Conservation (phyloP, 2,888 invertebrate species). For the Tetheella fluctuosa region DNA sequence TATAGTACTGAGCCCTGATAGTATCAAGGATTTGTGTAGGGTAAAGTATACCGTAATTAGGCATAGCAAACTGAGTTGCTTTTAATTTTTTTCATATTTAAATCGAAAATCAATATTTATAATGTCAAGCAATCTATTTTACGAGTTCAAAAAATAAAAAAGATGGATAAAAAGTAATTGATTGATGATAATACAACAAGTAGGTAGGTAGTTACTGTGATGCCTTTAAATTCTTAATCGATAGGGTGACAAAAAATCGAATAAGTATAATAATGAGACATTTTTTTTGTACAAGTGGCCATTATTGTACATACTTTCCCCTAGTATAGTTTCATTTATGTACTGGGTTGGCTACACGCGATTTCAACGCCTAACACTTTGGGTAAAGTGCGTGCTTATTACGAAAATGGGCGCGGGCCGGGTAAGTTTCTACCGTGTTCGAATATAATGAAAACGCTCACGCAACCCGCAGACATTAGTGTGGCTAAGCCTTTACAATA, state of each 20-base stretch:
- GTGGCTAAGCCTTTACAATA: conserved; percentile 16
- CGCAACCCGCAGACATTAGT: conserved; percentile 52
- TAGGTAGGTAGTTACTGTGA: no score
- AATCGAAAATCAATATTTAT: no score
- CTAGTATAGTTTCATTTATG: conserved; percentile 41
- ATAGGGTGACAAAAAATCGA: no score
- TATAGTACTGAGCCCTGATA: conserved; percentile 11
- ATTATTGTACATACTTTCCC: not conserved
- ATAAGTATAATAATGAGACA: no score
- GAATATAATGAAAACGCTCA: conserved; percentile 66
- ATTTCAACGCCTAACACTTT: conserved; percentile 46
- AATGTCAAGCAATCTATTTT: no score
- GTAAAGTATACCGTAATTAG: not conserved
- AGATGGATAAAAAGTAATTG: no score
- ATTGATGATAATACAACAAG: no score
- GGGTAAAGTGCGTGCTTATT: conserved; percentile 59
- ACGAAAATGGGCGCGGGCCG: conserved; percentile 57
- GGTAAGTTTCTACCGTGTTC: conserved; percentile 63
- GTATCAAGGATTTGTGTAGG: conserved; percentile 41
- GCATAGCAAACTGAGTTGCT: not conserved
- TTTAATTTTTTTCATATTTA: no score
- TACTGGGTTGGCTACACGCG: conserved; percentile 45
- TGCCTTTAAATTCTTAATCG: no score
- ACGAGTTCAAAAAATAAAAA: no score
- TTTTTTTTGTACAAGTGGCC: not conserved